Percentiles rank a stretch among this genome's conserved stretches.
Evolutionary conservation across 2,113 vertebrate genomes (phyloP).

Genomic region (Nicator chloris): DNA sequence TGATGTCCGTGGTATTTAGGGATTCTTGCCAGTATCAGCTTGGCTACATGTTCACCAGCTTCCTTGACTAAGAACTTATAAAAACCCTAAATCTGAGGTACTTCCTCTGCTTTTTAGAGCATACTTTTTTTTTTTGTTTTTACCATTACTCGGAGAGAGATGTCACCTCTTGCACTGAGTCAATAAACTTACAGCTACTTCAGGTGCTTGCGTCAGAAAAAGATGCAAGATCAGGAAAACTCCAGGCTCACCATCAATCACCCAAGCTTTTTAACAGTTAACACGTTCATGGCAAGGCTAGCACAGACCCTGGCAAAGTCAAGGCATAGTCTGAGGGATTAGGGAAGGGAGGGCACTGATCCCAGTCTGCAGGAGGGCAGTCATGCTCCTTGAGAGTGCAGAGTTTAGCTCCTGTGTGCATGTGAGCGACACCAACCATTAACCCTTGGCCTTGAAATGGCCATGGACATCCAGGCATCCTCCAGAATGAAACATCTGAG

Average conservation of each 20-base stretch:
- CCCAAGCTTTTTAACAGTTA: neutral
- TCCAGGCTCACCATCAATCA: neutral
- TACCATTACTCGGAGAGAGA: neutral
- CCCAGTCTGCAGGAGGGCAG: neutral
- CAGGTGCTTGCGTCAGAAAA: neutral
- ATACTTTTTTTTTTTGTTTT: neutral
- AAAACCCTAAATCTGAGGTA: neutral
- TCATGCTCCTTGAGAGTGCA: neutral
- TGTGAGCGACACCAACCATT: rapidly evolving
- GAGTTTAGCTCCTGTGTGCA: neutral
- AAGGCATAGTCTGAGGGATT: neutral
- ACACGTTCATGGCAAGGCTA: neutral
- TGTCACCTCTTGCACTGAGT: neutral
- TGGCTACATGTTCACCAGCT: neutral
- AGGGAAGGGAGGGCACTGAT: neutral
- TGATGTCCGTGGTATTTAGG: neutral
- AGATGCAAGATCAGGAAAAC: neutral
- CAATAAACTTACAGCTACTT: neutral
- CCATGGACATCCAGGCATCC: neutral
- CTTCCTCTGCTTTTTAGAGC: neutral
- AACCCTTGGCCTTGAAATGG: neutral
- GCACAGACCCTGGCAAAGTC: neutral
- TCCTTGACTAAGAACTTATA: neutral
- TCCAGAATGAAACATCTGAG: neutral
- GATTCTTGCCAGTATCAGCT: neutral